Evolutionary conservation across 30 jellyfish, hydroid and myxozoan species (phyloP), one percentile per base, ranked within the genome.

Genomic region (Cassiopea andromeda): DNA sequence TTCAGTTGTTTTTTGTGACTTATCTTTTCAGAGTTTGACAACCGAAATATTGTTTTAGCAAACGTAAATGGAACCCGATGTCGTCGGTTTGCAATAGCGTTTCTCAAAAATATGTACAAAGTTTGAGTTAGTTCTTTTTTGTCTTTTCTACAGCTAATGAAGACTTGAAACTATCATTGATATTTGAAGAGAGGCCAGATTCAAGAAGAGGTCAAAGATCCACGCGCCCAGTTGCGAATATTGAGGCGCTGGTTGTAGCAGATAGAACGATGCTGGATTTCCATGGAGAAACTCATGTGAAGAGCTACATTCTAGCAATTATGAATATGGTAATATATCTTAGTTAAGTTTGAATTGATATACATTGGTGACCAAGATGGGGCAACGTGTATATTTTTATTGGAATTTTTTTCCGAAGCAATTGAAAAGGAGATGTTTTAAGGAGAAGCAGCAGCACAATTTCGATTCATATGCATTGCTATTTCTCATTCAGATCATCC

Each of bases 151-250:
- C 27, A 64, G 73, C 73, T 38, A n/a, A 47, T 2, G 69, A 75
- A 15, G 48, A 44, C 13, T 46, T 75, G 68, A 44, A 2, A 45
- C 84, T 64, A 48, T 66, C 94, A 45, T 69, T 77, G 16, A 27
- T 87, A 19, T 70, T 48, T 43, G 86, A 58, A n/a, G 87, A 67
- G 71, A 58, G 64, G 66, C 84, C 81, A 43, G 81, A 46, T 69
- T 76, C 94, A 77, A 87, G 94, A 87, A 81, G 94, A 87, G 94
- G 90, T 86, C 90, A 87, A 27, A 79, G 94, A 48, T 87, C 94
- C 7, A 17, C 79, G 71, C 80, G 85, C 64, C 86, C 87, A 4
- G 88, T 54, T 13, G 90, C 94, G 19, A 87, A 61, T 54, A 87
- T 87, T 2, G 94, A 87, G 85, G 70, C 94, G 8, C 82, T 87